Evolutionary conservation across 2,113 vertebrate genomes (phyloP).

Genomic region (Myiagra hebetior): DNA sequence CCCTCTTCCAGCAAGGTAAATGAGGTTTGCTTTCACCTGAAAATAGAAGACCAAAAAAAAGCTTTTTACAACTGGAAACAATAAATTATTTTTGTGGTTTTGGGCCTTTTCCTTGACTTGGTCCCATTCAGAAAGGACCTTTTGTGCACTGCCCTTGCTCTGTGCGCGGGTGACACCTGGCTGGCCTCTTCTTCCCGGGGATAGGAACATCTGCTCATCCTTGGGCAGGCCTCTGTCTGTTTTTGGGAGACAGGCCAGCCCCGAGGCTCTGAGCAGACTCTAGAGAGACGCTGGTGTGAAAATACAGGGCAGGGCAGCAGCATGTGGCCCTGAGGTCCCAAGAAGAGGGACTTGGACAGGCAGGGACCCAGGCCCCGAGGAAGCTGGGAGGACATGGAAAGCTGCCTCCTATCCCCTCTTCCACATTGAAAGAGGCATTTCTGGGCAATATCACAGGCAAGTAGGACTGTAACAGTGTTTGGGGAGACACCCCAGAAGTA

Average conservation of each 20-base stretch:
- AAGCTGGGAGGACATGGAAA: neutral
- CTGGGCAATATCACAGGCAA: neutral
- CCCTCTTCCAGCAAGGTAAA: neutral
- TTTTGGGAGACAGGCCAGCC: neutral
- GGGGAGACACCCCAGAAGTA: neutral
- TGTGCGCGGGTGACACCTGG: neutral
- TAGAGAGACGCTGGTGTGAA: neutral
- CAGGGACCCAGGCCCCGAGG: neutral
- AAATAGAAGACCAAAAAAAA: neutral
- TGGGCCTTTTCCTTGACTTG: neutral
- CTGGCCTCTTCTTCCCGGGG: neutral
- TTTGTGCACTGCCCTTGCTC: neutral
- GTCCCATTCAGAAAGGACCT: neutral
- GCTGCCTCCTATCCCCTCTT: neutral
- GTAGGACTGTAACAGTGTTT: neutral
- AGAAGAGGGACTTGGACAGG: neutral
- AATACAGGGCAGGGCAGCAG: neutral
- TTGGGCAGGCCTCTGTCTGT: neutral
- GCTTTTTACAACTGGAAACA: neutral
- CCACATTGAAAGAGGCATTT: neutral
- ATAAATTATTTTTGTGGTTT: neutral
- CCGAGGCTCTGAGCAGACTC: neutral
- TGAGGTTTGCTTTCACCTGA: neutral
- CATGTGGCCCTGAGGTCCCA: neutral
- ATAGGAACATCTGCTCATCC: neutral